These are phyloP conservation scores for Drosophila persimilis DNA, from an alignment of 1,140 invertebrate species.

Conservation along the genomic window DNA sequence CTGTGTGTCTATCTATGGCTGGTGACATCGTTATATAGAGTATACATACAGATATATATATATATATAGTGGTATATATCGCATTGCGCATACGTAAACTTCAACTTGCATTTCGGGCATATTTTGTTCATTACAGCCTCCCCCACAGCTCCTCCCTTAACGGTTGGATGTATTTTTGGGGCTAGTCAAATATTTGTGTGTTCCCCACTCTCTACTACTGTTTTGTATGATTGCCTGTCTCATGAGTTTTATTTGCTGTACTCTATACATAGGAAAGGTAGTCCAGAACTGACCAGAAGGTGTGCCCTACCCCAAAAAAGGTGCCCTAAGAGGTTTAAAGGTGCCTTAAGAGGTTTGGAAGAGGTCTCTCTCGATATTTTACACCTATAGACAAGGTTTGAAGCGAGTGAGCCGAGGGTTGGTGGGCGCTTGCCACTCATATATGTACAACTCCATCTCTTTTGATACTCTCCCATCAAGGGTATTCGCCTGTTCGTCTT, in stretches of 20 bases:
- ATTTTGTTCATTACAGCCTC: constrained; percentile 52
- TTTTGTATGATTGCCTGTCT: constrained; percentile 13
- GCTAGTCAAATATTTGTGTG: constrained; percentile 63
- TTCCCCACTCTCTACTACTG: constrained; percentile 2
- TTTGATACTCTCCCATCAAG: too few species aligned
- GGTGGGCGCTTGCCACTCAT: too few species aligned
- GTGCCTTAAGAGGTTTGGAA: too few species aligned
- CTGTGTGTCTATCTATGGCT: constrained; percentile 38
- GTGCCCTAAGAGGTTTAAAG: too few species aligned
- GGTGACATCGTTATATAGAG: constrained; percentile 55
- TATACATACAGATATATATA: constrained; percentile 16
- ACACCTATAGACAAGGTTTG: too few species aligned
- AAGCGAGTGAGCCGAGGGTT: too few species aligned
- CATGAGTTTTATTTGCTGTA: constrained; percentile 15
- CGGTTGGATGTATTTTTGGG: constrained; percentile 13
- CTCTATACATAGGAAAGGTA: background rate
- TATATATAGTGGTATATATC: constrained; percentile 12
- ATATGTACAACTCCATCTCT: too few species aligned
- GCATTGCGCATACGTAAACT: constrained; percentile 63
- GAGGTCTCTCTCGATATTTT: too few species aligned
- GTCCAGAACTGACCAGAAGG: too few species aligned
- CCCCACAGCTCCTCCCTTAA: constrained; percentile 3
- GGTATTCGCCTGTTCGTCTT: too few species aligned
- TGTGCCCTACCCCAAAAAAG: too few species aligned
- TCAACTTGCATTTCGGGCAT: constrained; percentile 52